Evolutionary conservation across 2,113 vertebrate genomes (phyloP).

Genomic region (Xyliphius kryptos): DNA sequence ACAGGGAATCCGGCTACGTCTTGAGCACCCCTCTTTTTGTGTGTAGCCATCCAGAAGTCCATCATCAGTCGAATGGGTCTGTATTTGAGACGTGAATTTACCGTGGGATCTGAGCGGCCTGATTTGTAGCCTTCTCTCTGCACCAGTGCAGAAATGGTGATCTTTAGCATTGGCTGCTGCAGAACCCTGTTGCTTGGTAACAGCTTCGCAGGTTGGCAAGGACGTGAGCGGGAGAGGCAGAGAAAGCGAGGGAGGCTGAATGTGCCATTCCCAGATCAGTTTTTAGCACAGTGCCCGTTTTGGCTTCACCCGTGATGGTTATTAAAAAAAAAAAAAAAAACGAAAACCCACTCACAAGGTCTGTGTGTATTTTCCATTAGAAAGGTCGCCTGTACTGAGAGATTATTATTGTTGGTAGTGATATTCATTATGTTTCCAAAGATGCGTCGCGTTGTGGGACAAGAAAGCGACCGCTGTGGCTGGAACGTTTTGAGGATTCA

Average conservation of each 20-base stretch:
- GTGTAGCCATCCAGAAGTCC: too few relatives aligned
- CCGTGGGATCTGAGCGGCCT: conserved; percentile 14
- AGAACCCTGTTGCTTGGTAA: conserved; percentile 64
- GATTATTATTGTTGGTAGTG: too few relatives aligned
- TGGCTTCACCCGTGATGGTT: conserved; percentile 2
- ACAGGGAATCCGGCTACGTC: background rate
- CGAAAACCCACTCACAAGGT: too few relatives aligned
- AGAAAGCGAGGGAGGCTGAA: conserved; percentile 9
- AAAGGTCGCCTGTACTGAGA: too few relatives aligned
- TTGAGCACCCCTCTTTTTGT: conserved; percentile 17
- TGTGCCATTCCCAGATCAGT: background rate
- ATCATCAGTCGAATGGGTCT: too few relatives aligned
- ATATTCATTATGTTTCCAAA: too few relatives aligned
- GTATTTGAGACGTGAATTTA: conserved; percentile 7
- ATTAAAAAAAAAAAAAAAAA: too few relatives aligned
- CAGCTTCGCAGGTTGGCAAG: conserved; percentile 52
- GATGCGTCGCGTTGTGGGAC: too few relatives aligned
- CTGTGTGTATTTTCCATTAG: too few relatives aligned
- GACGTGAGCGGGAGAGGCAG: conserved; percentile 32
- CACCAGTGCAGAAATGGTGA: conserved; percentile 50
- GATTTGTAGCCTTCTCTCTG: conserved; percentile 39
- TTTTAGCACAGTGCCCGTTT: conserved; percentile 15
- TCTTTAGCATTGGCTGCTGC: conserved; percentile 54
- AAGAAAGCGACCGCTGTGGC: too few relatives aligned
- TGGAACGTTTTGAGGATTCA: background rate